Evolutionary conservation across 2,888 invertebrate species (phyloP), one percentile per base, ranked within the genome.

Genomic region (Tetragonisca angustula): DNA sequence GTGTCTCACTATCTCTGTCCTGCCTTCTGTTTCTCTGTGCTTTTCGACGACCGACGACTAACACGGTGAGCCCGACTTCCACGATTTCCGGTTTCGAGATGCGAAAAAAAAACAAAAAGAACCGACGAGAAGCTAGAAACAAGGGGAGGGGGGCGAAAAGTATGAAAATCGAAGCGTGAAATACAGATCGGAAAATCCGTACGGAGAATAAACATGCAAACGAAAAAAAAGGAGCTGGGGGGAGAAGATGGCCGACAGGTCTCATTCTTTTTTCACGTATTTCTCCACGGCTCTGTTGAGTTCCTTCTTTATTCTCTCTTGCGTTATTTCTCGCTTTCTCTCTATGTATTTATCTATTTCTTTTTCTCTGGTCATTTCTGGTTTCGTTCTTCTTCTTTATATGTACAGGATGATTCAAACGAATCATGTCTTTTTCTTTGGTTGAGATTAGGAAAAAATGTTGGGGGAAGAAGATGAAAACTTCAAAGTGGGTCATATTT

Each of bases 1-100:
- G 78, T 54, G 76, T 81, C 80, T 78, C 78, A 76, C 79, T 4
- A 43, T 82, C 83, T 82, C 83, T 81, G 68, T 86, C 89, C 86
- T 88, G 89, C 87, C 87, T 88, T 87, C 84, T 87, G 82, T 88
- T 88, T 88, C 86, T 87, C 83, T 85, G 86, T 85, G 87, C 88
- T 86, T 88, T 88, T 88, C 85, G 79, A 87, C 86, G 81, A 86
- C 83, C 85, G 85, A 90, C 86, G 88, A 88, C 88, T 84, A 86
- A 88, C 88, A 84, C 86, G 88, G 83, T 9, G 43, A 86, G 86
- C 88, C 86, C 90, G 89, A 89, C 87, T 90, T 91, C 87, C 88
- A 83, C 87, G 85, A 84, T 85, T 86, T 74, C 87, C 88, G 88
- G 82, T 87, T 85, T 70, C 79, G 75, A 36, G 76, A 76, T 67